Conservation (phyloP, 2,888 invertebrate genomes). For the Dione vanillae region DNA sequence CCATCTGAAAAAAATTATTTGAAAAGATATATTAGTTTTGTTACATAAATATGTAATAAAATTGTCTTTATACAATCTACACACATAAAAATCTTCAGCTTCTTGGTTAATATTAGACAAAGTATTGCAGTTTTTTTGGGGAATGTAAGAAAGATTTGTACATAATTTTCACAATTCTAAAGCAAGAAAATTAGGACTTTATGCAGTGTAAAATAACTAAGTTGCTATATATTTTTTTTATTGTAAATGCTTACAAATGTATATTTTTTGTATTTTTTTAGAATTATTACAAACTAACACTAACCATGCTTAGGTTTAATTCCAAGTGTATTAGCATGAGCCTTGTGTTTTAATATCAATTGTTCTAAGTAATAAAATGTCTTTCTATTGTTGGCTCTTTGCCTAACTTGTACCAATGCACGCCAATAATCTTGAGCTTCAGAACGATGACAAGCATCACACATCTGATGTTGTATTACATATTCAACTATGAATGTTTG, state of each 20-base stretch:
- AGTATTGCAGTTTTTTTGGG: too few relatives aligned
- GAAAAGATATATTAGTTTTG: constrained; percentile 10
- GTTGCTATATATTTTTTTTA: too few relatives aligned
- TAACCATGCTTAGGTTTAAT: constrained; percentile 93
- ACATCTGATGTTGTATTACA: constrained; percentile 96
- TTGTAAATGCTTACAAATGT: too few relatives aligned
- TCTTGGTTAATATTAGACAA: too few relatives aligned
- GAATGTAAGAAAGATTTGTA: too few relatives aligned
- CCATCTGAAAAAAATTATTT: constrained; percentile 87
- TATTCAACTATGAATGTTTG: constrained; percentile 98
- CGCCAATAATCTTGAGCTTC: constrained; percentile 99
- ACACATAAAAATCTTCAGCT: too few relatives aligned
- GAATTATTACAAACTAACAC: constrained; percentile 27
- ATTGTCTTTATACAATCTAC: too few relatives aligned
- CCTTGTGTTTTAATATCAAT: constrained; percentile 96
- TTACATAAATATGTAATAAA: neutral
- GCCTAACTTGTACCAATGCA: constrained; percentile 94
- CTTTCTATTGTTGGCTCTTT: constrained; percentile 96
- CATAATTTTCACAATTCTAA: too few relatives aligned
- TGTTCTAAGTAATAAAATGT: constrained; percentile 99
- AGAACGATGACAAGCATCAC: constrained; percentile 97
- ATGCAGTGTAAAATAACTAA: too few relatives aligned
- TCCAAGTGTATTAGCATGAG: constrained; percentile 94
- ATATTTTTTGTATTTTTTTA: too few relatives aligned
- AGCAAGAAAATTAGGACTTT: too few relatives aligned